phyloP scores from a whole-genome alignment of 2,113 vertebrate genomes.

The Gila orcuttii region DNA sequence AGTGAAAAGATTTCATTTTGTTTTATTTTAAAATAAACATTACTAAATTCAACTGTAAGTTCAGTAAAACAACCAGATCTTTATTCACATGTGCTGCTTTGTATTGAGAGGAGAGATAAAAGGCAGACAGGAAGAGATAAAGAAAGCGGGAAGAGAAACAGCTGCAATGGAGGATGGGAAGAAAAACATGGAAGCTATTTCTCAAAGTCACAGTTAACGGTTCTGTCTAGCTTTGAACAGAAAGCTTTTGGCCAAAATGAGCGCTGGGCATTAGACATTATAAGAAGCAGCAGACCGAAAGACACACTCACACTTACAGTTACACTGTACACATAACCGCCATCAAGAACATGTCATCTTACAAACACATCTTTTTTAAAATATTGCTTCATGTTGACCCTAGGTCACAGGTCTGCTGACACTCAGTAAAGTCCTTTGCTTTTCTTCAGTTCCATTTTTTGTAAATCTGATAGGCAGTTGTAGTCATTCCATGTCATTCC shows the following conservation, averaged over 20 bases:
- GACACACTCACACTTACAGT: constrained; percentile 40
- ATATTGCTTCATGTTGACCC: constrained; percentile 39
- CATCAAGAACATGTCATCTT: constrained; percentile 27
- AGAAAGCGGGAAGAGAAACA: constrained; percentile 7
- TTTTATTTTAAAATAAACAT: constrained; percentile 57
- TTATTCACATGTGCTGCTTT: constrained; percentile 29
- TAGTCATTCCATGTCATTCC: constrained; percentile 75
- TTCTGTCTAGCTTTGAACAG: constrained; percentile 12
- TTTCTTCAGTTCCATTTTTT: constrained; percentile 75
- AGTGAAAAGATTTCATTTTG: constrained; percentile 58
- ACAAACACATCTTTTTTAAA: constrained; percentile 40
- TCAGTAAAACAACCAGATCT: constrained; percentile 45
- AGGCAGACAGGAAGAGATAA: constrained; percentile 17
- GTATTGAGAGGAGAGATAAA: constrained; percentile 7
- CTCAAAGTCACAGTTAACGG: constrained; percentile 27
- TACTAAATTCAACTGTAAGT: constrained; percentile 50
- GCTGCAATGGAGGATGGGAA: neutral
- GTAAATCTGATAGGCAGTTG: constrained; percentile 69
- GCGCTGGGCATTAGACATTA: constrained; percentile 40
- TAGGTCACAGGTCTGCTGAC: constrained; percentile 13
- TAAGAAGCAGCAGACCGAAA: constrained; percentile 39
- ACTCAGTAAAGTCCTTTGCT: constrained; percentile 74
- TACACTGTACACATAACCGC: constrained; percentile 61
- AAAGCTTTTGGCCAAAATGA: constrained; percentile 54
- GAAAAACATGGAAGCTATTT: constrained; percentile 21